These are phyloP conservation scores for Callospermophilus lateralis DNA, from an alignment of 2,113 vertebrate genomes.

Conservation along the genomic window DNA sequence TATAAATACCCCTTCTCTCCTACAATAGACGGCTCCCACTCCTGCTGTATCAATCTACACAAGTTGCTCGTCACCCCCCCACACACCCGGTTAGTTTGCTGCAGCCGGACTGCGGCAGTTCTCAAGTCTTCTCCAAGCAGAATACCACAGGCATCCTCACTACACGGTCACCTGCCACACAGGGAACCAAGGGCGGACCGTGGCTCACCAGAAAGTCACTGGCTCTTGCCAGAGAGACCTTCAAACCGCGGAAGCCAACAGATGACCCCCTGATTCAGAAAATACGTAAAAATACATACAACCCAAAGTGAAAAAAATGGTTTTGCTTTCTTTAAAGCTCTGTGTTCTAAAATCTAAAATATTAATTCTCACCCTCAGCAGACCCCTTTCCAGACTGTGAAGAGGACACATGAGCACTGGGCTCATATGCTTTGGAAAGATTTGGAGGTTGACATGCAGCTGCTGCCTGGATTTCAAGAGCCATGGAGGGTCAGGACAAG, in stretches of 20 bases:
- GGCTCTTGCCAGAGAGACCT: neutral
- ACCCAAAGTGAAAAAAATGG: neutral
- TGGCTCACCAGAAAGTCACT: neutral
- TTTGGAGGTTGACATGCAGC: fast-evolving
- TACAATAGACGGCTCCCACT: no score
- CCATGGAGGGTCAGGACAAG: neutral
- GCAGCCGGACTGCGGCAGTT: no score
- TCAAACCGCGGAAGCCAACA: neutral
- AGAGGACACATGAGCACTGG: neutral
- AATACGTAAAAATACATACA: neutral
- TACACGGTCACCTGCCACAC: no score
- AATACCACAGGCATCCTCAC: no score
- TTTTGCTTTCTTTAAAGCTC: neutral
- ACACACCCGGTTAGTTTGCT: no score
- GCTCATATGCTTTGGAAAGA: neutral
- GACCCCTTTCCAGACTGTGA: neutral
- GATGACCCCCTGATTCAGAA: neutral
- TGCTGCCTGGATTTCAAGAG: neutral
- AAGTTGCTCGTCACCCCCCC: no score
- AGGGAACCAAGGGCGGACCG: no score
- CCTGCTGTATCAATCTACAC: no score
- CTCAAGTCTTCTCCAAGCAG: neutral
- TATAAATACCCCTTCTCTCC: no score
- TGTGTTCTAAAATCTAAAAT: neutral
- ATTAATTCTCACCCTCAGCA: neutral